Conservation (phyloP, 2,888 invertebrate species). For the Abscondita cerata region DNA sequence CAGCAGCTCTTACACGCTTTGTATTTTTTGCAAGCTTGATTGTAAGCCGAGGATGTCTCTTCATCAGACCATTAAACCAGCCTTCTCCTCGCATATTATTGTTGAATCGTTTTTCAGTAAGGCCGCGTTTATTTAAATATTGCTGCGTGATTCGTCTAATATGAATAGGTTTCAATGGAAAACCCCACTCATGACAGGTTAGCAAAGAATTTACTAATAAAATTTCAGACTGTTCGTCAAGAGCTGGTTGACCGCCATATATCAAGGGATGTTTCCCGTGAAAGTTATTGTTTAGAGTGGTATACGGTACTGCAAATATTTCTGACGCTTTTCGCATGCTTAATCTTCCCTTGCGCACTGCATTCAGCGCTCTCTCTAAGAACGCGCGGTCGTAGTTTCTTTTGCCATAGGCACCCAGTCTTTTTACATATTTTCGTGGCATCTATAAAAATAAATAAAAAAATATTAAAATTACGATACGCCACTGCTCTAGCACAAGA, state of each 20-base stretch:
- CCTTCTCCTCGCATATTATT: too few relatives aligned
- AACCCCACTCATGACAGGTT: too few relatives aligned
- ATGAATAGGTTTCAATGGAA: too few relatives aligned
- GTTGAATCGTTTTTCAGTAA: too few relatives aligned
- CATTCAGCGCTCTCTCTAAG: slow-evolving; percentile 7
- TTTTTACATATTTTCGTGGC: slow-evolving; percentile 11
- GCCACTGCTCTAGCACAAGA: neutral
- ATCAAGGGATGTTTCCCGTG: slow-evolving; percentile 1
- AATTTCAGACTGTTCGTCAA: neutral
- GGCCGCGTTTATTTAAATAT: too few relatives aligned
- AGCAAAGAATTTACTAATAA: slow-evolving; percentile 5
- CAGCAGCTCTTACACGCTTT: slow-evolving; percentile 17
- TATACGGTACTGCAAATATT: too few relatives aligned
- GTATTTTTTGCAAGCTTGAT: slow-evolving; percentile 15
- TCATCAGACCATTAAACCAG: slow-evolving; percentile 16
- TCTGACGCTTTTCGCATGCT: slow-evolving; percentile 8
- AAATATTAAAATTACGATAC: neutral
- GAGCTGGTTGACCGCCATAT: slow-evolving; percentile 5
- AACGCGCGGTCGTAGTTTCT: slow-evolving; percentile 7
- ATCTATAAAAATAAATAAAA: slow-evolving; percentile 5
- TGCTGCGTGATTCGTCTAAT: too few relatives aligned
- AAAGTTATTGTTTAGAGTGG: slow-evolving; percentile 5
- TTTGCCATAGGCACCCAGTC: slow-evolving; percentile 10
- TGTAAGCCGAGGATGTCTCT: slow-evolving; percentile 16
- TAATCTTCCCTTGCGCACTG: neutral